Conservation (phyloP, 2,888 invertebrate genomes). For the Biston betularia region DNA sequence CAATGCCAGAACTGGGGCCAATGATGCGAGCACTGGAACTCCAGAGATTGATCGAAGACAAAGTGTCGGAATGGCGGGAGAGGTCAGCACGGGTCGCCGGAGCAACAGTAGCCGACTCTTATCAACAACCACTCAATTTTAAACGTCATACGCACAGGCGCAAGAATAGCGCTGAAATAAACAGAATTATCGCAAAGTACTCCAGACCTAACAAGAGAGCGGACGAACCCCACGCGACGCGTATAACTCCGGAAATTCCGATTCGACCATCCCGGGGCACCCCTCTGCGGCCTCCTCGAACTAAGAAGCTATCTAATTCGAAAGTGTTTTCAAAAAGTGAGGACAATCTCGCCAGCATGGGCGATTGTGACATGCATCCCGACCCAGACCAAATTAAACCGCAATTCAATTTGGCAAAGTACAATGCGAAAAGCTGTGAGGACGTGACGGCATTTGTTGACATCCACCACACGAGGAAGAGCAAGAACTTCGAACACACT, state of each 20-base stretch:
- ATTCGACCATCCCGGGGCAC: constrained; percentile 69
- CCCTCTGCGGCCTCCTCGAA: constrained; percentile 72
- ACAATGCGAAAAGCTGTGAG: constrained; percentile 77
- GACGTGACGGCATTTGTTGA: constrained; percentile 77
- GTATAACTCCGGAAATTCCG: constrained; percentile 60
- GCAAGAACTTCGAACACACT: constrained; percentile 74
- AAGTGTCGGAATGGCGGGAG: constrained; percentile 83
- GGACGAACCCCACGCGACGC: constrained; percentile 65
- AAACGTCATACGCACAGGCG: constrained; percentile 82
- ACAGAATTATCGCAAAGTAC: constrained; percentile 85
- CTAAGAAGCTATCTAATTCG: constrained; percentile 59
- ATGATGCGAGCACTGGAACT: constrained; percentile 83
- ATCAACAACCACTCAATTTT: constrained; percentile 83
- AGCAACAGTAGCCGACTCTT: constrained; percentile 79
- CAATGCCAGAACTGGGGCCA: constrained; percentile 81
- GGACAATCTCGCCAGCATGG: constrained; percentile 73
- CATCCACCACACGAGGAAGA: constrained; percentile 68
- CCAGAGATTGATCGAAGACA: constrained; percentile 82
- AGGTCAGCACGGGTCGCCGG: constrained; percentile 82
- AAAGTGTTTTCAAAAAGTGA: constrained; percentile 75
- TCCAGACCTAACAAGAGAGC: constrained; percentile 76
- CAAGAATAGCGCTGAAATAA: constrained; percentile 84
- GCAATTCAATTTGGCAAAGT: constrained; percentile 66
- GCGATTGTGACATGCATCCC: constrained; percentile 67
- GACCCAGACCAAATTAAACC: constrained; percentile 60